phyloP scores from a whole-genome alignment of 2,113 vertebrate genomes.

The Okapia johnstoni region DNA sequence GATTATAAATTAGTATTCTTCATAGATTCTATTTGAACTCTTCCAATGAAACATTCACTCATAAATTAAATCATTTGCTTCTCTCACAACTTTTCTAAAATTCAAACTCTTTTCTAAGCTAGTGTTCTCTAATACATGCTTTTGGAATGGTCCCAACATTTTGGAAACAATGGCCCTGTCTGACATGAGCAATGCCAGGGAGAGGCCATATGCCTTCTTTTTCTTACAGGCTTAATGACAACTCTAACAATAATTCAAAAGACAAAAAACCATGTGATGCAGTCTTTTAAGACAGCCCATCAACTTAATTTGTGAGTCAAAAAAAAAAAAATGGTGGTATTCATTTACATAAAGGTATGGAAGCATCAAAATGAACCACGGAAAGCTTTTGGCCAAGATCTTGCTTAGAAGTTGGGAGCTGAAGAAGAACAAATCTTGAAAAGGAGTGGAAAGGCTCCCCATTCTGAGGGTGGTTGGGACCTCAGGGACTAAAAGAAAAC shows the following conservation, averaged over 20 bases:
- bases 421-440: background rate
- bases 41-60: background rate
- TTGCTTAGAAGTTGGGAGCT: background rate
- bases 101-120: background rate
- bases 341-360: background rate
- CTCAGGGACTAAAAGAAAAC: background rate
- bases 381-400: background rate
- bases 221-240: constrained; percentile 4
- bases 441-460: background rate
- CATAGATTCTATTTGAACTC: background rate
- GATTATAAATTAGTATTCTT: background rate
- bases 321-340: background rate
- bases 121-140: background rate
- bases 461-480: background rate
- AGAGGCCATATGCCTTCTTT: background rate
- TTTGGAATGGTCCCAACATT: background rate
- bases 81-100: background rate
- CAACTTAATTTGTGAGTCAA: background rate
- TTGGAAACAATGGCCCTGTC: background rate
- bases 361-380: background rate
- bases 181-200: background rate
- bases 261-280: background rate
- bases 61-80: constrained; percentile 1
- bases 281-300: background rate
- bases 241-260: constrained; percentile 6